These are phyloP conservation scores for Bradynema listronoti DNA, from an alignment of 1,140 invertebrate species.

Conservation along the genomic window DNA sequence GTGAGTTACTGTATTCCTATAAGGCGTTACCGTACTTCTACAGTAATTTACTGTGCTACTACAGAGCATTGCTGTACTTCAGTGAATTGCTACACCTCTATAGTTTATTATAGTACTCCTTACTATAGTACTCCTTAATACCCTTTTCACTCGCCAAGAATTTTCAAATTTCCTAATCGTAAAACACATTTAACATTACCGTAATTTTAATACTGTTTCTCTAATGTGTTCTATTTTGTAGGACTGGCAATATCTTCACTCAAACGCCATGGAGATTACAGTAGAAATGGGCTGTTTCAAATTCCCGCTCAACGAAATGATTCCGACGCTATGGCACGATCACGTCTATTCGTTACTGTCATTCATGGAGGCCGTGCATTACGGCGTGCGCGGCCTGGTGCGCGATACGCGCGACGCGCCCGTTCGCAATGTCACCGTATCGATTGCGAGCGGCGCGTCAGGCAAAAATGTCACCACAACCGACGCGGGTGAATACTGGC, in stretches of 20 bases:
- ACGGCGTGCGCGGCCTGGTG: conserved; percentile 78
- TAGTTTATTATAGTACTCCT: too few species aligned
- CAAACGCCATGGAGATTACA: conserved; percentile 88
- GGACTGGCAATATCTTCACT: conserved; percentile 88
- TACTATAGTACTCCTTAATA: too few species aligned
- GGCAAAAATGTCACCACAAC: conserved; percentile 69
- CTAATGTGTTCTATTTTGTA: too few species aligned
- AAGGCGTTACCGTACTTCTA: too few species aligned
- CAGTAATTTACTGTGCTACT: too few species aligned
- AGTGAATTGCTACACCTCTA: too few species aligned
- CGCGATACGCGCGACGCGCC: conserved; percentile 69
- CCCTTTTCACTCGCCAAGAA: too few species aligned
- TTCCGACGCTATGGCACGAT: conserved; percentile 77
- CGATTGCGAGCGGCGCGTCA: conserved; percentile 65
- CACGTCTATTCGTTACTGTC: conserved; percentile 76
- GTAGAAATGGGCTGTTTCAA: conserved; percentile 88
- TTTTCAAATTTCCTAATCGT: too few species aligned
- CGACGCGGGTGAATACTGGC: conserved; percentile 80
- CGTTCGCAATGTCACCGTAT: conserved; percentile 67
- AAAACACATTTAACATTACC: too few species aligned
- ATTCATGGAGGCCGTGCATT: conserved; percentile 80
- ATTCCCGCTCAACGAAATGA: conserved; percentile 70
- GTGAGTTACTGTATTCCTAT: too few species aligned
- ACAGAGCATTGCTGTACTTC: too few species aligned
- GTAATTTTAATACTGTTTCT: too few species aligned